A percentile compares a stretch with the other conserved stretches of the same genome.
phyloP scores from a whole-genome alignment of 35 echinoderm and acorn worm species.

The Nesometra sesokonis region DNA sequence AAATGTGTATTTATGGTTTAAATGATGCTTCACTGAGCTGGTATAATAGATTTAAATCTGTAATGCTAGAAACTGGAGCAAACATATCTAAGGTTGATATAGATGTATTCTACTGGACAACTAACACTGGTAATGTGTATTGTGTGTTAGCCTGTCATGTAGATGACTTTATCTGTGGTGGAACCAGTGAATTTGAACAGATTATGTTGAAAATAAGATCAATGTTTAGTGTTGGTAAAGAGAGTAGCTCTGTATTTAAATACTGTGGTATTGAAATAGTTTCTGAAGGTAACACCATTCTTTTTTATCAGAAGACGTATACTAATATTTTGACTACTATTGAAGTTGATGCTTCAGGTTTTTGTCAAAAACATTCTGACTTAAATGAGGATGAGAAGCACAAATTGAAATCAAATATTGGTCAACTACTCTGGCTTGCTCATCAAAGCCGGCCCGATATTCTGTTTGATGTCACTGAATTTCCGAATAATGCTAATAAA shows the following conservation, averaged over 20 bases:
- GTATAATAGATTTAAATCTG: no score
- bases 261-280: slow-evolving; percentile 18
- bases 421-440: slow-evolving; percentile 14
- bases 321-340: no score
- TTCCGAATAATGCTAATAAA: slow-evolving; percentile 13
- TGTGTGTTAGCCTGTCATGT: no score
- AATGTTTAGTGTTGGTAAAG: slow-evolving; percentile 19
- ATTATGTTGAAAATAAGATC: slow-evolving; percentile 14
- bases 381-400: no score
- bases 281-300: not conserved
- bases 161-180: slow-evolving; percentile 35
- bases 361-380: no score
- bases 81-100: no score
- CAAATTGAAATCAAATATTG: no score
- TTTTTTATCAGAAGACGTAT: slow-evolving; percentile 12
- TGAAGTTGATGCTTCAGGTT: no score
- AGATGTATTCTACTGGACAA: no score
- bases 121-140: no score
- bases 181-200: not conserved
- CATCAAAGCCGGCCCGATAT: slow-evolving; percentile 43
- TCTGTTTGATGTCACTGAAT: slow-evolving; percentile 39
- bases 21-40: no score
- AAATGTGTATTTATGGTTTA: slow-evolving; percentile 37
- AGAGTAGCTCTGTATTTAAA: not conserved
- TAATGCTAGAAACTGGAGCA: no score